These are phyloP conservation scores for Stenopsyche tienmushanensis DNA, from an alignment of 1,140 invertebrate species.

Conservation along the genomic window DNA sequence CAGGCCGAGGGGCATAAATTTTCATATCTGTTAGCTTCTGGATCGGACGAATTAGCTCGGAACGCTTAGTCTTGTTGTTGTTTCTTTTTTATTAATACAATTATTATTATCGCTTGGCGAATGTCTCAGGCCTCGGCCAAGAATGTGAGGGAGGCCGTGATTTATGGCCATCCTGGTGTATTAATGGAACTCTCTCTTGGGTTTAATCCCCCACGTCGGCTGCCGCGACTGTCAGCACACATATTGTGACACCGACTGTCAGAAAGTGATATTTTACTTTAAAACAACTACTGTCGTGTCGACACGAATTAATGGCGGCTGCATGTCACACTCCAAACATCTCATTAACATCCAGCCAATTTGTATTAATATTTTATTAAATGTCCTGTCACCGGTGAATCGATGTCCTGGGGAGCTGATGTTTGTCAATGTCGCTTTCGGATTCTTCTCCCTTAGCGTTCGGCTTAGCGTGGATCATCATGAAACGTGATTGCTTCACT, in stretches of 20 bases:
- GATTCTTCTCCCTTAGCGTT: no score
- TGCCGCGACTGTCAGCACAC: slow-evolving; percentile 13
- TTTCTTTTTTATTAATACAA: background rate
- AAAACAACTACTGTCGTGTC: slow-evolving; percentile 5
- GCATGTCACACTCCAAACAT: background rate
- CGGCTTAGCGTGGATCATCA: no score
- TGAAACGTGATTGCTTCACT: no score
- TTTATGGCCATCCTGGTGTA: slow-evolving; percentile 17
- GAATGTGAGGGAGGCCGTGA: slow-evolving; percentile 5
- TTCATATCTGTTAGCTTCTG: background rate
- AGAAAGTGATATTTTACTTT: slow-evolving; percentile 21
- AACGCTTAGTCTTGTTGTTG: background rate
- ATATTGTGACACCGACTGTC: slow-evolving; percentile 14
- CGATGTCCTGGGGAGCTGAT: background rate
- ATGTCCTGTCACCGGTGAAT: background rate
- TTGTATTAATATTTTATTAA: slow-evolving; percentile 7
- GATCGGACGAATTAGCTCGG: slow-evolving; percentile 9
- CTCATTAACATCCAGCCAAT: slow-evolving; percentile 3
- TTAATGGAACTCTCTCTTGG: slow-evolving; percentile 7
- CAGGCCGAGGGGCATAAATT: slow-evolving; percentile 8
- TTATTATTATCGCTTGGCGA: slow-evolving; percentile 10
- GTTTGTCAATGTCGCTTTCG: no score
- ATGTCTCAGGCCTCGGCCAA: background rate
- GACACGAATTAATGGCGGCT: slow-evolving; percentile 4
- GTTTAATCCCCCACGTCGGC: background rate